Conservation (phyloP, 2,797 vertebrate species). For the Arnoldichthys spilopterus region DNA sequence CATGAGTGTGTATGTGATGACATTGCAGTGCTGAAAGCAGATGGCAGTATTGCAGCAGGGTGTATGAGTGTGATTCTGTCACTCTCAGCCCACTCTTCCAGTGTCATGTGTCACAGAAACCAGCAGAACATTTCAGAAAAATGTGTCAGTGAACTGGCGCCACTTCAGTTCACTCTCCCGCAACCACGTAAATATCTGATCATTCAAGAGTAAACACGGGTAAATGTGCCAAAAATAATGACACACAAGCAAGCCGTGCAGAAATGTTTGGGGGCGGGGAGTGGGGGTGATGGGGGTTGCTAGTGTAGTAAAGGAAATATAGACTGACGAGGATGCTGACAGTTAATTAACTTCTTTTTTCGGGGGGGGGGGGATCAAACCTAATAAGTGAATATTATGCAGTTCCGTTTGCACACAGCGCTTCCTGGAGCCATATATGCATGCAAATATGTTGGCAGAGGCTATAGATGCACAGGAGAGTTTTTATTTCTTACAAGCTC, state of each 20-base stretch:
- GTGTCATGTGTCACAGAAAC: slow-evolving; percentile 52
- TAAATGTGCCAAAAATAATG: slow-evolving; percentile 59
- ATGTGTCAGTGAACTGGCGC: slow-evolving; percentile 55
- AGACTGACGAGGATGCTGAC: slow-evolving; percentile 48
- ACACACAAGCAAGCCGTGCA: slow-evolving; percentile 42
- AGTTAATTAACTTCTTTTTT: slow-evolving; percentile 59
- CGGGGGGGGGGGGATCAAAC: slow-evolving; percentile 50
- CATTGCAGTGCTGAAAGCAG: slow-evolving; percentile 50
- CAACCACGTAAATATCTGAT: slow-evolving; percentile 56
- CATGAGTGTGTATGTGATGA: slow-evolving; percentile 29
- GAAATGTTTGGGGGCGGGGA: slow-evolving; percentile 20
- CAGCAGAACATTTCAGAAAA: slow-evolving; percentile 54
- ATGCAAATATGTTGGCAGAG: slow-evolving; percentile 36
- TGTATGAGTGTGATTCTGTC: slow-evolving; percentile 48
- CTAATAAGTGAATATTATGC: slow-evolving; percentile 57
- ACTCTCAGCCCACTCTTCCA: slow-evolving; percentile 48
- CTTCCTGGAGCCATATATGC: slow-evolving; percentile 47
- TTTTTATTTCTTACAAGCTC: slow-evolving; percentile 16
- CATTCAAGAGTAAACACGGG: slow-evolving; percentile 56
- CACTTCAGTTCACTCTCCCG: slow-evolving; percentile 53
- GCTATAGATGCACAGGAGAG: not conserved
- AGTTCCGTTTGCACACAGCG: slow-evolving; percentile 42
- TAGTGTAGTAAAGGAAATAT: slow-evolving; percentile 43
- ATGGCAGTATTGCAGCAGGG: slow-evolving; percentile 50
- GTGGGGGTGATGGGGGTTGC: not conserved